Evolutionary conservation across 1,140 invertebrate genomes (phyloP), one percentile per base, ranked within the genome.

Genomic region (Hylaeus anthracinus): DNA sequence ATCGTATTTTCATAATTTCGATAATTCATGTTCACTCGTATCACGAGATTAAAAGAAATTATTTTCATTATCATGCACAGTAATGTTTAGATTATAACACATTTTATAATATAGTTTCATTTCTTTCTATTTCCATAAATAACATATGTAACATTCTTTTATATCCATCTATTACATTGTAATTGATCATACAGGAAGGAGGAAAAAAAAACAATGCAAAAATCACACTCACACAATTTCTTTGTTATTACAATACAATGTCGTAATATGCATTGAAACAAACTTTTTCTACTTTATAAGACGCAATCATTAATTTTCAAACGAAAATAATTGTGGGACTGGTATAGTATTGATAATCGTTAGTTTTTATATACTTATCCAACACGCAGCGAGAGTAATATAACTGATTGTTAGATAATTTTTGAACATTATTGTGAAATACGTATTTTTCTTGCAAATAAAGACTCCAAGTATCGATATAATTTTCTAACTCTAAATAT

Each of bases 121-220:
- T 55, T 41, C n/a, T 84, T 45, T 26, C 71, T 83, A 67, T 75
- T 72, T 84, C 26, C 3, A 56, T 53, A n/a, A 5, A 56, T 55
- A 45, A 65, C 48, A 14, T 43, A 39, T 10, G n/a, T 71, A 61
- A 61, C 2, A 15, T 10, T 48, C 58, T 78, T 63, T 72, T 63
- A 79, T 64, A 72, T 63, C n/a, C 61, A 3, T 72, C 56, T 45
- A 65, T 26, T 15, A 37, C n/a, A 26, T 65, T 76, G 63, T 84
- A 85, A 84, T 12, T 69, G 60, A 72, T 58, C 39, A 48, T 61
- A n/a, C 5, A 70, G 15, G 12, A 75, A 41, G 26, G 26, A 37
- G 26, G 26, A 9, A 41, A 61, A 55, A 10, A 41, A 61, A 55
- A 70, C 41, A 70, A 71, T 67, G 65, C 45, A 53, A 58, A 41